A percentile compares a stretch with the other conserved stretches of the same genome.
phyloP scores from a whole-genome alignment of 2,797 vertebrate genomes.

The Coregonus suidteri region DNA sequence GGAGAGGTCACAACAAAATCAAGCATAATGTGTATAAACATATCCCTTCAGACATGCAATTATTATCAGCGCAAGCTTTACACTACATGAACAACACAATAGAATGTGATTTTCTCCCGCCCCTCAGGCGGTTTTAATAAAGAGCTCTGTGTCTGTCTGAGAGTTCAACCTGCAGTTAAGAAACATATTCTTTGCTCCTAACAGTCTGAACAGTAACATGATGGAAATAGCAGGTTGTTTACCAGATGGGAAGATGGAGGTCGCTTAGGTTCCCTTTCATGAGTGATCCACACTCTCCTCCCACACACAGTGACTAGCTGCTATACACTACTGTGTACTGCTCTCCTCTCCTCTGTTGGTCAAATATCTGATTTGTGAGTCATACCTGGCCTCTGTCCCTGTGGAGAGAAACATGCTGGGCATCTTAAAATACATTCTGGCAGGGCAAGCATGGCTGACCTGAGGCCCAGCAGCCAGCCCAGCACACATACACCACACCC shows the following conservation, averaged over 20 bases:
- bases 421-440: constrained; percentile 75
- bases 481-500: constrained; percentile 59
- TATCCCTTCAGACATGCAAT: neutral
- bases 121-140: constrained; percentile 8
- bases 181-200: constrained; percentile 57
- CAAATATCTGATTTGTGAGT: constrained; percentile 78
- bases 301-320: constrained; percentile 17
- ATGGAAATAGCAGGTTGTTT: constrained; percentile 70
- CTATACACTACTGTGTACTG: constrained; percentile 12
- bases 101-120: neutral
- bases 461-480: constrained; percentile 46
- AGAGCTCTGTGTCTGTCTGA: constrained; percentile 27
- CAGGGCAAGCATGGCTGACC: constrained; percentile 58
- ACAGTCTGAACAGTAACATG: constrained; percentile 40
- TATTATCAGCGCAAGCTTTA: neutral
- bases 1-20: no score
- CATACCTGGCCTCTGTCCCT: constrained; percentile 69
- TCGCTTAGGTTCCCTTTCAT: constrained; percentile 64
- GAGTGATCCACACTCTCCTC: constrained; percentile 70
- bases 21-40: neutral
- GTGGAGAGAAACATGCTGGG: constrained; percentile 63
- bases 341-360: constrained; percentile 65
- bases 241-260: constrained; percentile 71
- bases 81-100: neutral
- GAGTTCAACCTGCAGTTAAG: constrained; percentile 39